Evolutionary conservation across 2,797 vertebrate species (phyloP), one percentile per base, ranked within the genome.

Genomic region (Paedocypris micromegethes): DNA sequence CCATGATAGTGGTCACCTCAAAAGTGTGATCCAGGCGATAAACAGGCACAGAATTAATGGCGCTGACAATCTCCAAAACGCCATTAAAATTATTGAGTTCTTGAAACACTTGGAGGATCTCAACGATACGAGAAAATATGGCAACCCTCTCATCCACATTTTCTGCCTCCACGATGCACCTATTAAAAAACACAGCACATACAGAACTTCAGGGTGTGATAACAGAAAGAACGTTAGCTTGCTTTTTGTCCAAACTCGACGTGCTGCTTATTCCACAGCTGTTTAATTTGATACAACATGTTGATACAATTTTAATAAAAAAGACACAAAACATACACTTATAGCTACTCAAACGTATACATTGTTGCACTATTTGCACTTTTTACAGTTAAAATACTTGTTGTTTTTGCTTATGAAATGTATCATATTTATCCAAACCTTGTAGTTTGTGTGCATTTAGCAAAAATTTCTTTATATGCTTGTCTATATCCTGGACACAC

Each of bases 51-150:
- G 96, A 99, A 85, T 98, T 97, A 83, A 98, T 91, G 41, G 96
- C 96, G 47, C 95, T 96, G 81, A 99, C 92, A 42, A 99, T 94
- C 83, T 98, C 96, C 85, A 99, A 75, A 64, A 98, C 96, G 0
- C 96, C 96, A 57, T 96, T 99, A 77, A 99, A 99, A 82, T 99
- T 99, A 81, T 99, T 99, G 79, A 99, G 90, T 77, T 98, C 96
- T 83, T 98, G 95, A 81, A 99, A 99, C 75, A 99, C 93, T 86
- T 99, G 96, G 73, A 98, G 90, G 71, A 99, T 93, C 88, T 99
- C 96, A 37, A 97, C 95, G 80, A 97, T 91, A 69, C 96, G 91
- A 0, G 91, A 92, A 52, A 98, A 85, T 75, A 98, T 85, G 0
- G 96, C 94, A 66, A 93, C 93, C 5, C 96, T 78, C 86, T 99